Base-by-base conservation (phyloP, 2,113 vertebrate species). In the Dicaeum eximium region DNA sequence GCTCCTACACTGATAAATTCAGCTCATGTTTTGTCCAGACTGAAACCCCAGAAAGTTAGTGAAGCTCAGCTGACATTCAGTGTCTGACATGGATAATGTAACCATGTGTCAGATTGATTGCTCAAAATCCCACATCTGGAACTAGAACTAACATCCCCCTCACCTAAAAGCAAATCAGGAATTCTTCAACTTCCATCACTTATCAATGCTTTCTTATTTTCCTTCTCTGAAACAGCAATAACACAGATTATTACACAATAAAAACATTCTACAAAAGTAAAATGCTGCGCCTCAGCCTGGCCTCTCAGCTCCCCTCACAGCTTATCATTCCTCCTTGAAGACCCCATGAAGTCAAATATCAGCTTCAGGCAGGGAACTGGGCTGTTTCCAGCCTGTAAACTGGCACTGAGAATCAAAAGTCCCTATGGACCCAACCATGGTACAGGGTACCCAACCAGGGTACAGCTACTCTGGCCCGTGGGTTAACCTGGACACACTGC, bases 401-500 rank as follows among this genome's bases (percentile, higher is more conserved):
- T 2, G 2, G 56, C 28, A 48, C 18, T 0, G 2, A n/a, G 44
- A 18, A 53, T 6, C 15, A 58, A 47, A 70, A 18, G 25, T 47
- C 9, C 45, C 45, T 28, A 11, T 0, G 1, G 37, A 80, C 37
- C 20, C 2, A 1, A 28, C 10, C 4, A 6, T 1, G n/a, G n/a
- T n/a, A n/a, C n/a, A n/a, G n/a, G n/a, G n/a, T n/a, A n/a, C n/a
- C n/a, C n/a, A n/a, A n/a, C 8, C 53, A 40, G 10, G 1, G 5
- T 10, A 37, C 35, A 77, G 40, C 15, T 42, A 27, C 4, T 7
- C 30, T 16, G 42, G 56, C 33, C 33, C 27, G 0, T 4, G 18
- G 8, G 33, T 50, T n/a, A 58, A 82, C 23, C 17, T 15, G 40
- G 31, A 24, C 23, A 56, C 8, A 1, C 58, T 2, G 1, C 38